A percentile compares a stretch with the other conserved stretches of the same genome.
phyloP scores from a whole-genome alignment of 2,888 invertebrate genomes.

The Drosophila histrio region DNA sequence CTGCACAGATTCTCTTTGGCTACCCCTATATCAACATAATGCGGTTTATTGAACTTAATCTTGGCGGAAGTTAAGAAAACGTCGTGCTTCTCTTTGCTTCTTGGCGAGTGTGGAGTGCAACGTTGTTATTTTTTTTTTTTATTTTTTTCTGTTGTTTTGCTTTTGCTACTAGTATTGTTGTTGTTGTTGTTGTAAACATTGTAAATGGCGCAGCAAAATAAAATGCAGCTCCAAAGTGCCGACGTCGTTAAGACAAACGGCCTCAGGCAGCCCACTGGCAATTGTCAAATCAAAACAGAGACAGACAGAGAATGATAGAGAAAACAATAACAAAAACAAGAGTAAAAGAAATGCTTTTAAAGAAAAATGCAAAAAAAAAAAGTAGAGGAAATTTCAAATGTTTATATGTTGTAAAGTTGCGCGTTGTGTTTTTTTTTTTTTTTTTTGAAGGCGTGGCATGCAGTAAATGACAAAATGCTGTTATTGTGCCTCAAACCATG shows the following conservation, averaged over 20 bases:
- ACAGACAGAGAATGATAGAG: not conserved
- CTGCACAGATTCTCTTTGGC: not conserved
- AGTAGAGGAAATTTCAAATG: constrained; percentile 25
- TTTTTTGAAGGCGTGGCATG: constrained; percentile 4
- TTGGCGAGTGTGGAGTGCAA: not conserved
- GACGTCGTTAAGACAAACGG: constrained; percentile 21
- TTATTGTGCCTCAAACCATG: constrained; percentile 6
- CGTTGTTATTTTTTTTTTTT: not conserved
- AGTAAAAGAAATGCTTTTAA: not conserved
- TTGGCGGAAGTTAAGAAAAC: constrained; percentile 64
- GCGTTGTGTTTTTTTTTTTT: not conserved
- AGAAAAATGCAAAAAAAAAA: no score
- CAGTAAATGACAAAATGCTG: constrained; percentile 13
- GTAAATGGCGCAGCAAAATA: constrained; percentile 62
- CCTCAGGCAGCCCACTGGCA: constrained; percentile 7
- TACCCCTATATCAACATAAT: constrained; percentile 27
- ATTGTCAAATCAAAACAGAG: constrained; percentile 16
- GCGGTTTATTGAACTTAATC: constrained; percentile 73
- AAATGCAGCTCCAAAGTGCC: constrained; percentile 31
- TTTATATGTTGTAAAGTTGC: not conserved
- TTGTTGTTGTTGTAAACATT: constrained; percentile 34
- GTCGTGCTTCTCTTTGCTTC: constrained; percentile 8
- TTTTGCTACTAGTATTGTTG: not conserved
- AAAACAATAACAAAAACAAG: not conserved
- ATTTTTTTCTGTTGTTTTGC: not conserved